Evolutionary conservation across 2,888 invertebrate genomes (phyloP).

Genomic region (Cantharis flavilabris): DNA sequence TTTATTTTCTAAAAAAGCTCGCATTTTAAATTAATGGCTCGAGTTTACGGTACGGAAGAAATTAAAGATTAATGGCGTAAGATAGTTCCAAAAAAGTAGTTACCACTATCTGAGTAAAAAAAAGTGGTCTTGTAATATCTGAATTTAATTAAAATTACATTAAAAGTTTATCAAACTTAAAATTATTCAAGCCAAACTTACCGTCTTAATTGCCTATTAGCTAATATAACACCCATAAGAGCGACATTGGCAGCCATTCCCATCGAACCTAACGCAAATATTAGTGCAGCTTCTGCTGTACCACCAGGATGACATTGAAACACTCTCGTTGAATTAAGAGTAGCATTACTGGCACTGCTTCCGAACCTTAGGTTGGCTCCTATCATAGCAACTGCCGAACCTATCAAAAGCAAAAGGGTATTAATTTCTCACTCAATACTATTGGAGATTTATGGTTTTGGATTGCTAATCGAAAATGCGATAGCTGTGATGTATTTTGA

Average conservation of each 20-base stretch:
- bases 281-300: conserved; percentile 76
- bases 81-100: neutral
- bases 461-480: neutral
- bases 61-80: neutral
- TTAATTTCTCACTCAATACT: neutral
- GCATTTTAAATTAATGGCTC: neutral
- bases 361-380: conserved; percentile 75
- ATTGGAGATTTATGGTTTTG: neutral
- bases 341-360: conserved; percentile 70
- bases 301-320: conserved; percentile 82
- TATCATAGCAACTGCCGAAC: conserved; percentile 77
- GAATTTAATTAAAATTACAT: neutral
- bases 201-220: conserved; percentile 80
- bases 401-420: conserved; percentile 51
- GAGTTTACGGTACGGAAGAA: neutral
- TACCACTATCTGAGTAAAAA: neutral
- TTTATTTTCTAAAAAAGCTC: neutral
- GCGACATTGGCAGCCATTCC: conserved; percentile 83
- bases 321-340: conserved; percentile 70
- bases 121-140: too few relatives aligned
- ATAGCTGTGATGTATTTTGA: neutral
- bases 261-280: conserved; percentile 75
- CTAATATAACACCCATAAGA: conserved; percentile 79
- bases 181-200: conserved; percentile 48
- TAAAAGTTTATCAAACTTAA: neutral